phyloP scores from a whole-genome alignment of 2,888 invertebrate species.

The Epinotia nisella region DNA sequence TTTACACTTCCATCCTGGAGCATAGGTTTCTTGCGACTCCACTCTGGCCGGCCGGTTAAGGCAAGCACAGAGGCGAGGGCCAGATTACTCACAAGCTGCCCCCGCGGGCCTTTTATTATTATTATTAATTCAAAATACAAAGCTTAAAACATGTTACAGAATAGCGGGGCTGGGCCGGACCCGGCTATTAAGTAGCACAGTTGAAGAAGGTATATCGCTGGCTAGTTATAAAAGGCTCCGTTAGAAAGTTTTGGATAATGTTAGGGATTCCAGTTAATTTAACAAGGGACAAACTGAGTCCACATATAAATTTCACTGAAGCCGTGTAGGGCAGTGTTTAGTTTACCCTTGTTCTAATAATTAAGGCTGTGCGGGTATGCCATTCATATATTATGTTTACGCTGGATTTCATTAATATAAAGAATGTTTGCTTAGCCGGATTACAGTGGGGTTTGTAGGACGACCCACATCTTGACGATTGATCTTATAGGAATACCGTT shows the following conservation, averaged over 20 bases:
- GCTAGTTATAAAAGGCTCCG: slow-evolving; percentile 51
- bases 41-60: too few relatives aligned
- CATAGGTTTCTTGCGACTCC: too few relatives aligned
- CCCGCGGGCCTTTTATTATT: too few relatives aligned
- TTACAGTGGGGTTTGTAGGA: not conserved
- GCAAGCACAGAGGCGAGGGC: too few relatives aligned
- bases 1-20: too few relatives aligned
- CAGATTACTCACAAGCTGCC: too few relatives aligned
- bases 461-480: not conserved
- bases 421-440: slow-evolving; percentile 14
- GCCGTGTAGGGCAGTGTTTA: slow-evolving; percentile 38
- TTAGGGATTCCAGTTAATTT: slow-evolving; percentile 54
- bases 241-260: slow-evolving; percentile 54
- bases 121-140: too few relatives aligned
- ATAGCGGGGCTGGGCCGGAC: not conserved
- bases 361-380: slow-evolving; percentile 37
- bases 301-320: slow-evolving; percentile 49
- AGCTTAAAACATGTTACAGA: too few relatives aligned
- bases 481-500: not conserved
- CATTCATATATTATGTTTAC: slow-evolving; percentile 38
- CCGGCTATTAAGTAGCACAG: slow-evolving; percentile 2
- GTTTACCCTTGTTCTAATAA: slow-evolving; percentile 44
- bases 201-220: slow-evolving; percentile 8
- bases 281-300: slow-evolving; percentile 57
- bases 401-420: slow-evolving; percentile 30